A percentile compares a stretch with the other conserved stretches of the same genome.
Evolutionary conservation across 2,113 vertebrate species (phyloP).

Genomic region (Oreochromis niloticus): DNA sequence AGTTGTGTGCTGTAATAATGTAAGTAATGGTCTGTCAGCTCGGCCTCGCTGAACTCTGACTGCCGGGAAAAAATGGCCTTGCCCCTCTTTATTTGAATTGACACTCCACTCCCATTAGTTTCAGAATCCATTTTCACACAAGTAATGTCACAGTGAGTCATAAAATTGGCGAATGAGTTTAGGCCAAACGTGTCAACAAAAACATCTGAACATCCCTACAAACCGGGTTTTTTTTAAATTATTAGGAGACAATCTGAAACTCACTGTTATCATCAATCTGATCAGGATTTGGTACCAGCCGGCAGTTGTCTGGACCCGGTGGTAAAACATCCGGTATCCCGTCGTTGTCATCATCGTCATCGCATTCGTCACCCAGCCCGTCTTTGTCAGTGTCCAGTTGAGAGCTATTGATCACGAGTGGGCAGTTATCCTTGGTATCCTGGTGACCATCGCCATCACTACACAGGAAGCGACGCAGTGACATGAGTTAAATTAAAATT

Average conservation of each 20-base stretch:
- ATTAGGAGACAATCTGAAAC: not conserved
- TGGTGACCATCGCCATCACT: constrained; percentile 97
- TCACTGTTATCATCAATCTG: constrained; percentile 93
- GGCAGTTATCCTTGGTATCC: constrained; percentile 96
- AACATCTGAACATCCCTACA: not conserved
- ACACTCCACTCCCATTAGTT: not conserved
- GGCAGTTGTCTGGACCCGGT: constrained; percentile 94
- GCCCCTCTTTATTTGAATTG: not conserved
- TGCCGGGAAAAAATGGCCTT: not conserved
- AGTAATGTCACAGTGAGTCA: not conserved
- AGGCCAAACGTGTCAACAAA: not conserved
- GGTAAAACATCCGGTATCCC: constrained; percentile 86
- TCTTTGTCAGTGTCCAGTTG: constrained; percentile 96
- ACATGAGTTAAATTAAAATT: not conserved
- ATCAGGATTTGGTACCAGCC: constrained; percentile 91
- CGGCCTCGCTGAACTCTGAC: not conserved
- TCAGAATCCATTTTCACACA: not conserved
- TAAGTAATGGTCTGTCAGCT: not conserved
- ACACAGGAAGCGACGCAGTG: not conserved
- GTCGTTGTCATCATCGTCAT: constrained; percentile 94
- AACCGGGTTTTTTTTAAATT: not conserved
- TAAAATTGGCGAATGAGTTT: not conserved
- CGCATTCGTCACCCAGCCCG: constrained; percentile 90
- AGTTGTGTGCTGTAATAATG: not conserved
- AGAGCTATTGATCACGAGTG: constrained; percentile 89